These are phyloP conservation scores for Mystacornis crossleyi DNA, from an alignment of 2,113 vertebrate genomes.

Conservation along the genomic window DNA sequence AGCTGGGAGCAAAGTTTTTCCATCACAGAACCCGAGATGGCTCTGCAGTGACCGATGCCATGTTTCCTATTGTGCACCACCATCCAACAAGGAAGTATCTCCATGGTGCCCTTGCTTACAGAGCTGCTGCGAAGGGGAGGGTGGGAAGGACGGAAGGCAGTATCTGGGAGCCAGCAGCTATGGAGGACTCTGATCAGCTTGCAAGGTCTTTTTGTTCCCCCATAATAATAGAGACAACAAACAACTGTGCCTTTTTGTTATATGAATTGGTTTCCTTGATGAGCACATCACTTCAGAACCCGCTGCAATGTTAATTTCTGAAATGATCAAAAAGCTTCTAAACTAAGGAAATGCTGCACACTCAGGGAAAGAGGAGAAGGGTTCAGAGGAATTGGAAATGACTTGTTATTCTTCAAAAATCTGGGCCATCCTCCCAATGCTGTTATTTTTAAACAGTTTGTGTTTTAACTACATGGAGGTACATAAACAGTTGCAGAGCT, in stretches of 20 bases:
- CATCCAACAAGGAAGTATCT: not conserved
- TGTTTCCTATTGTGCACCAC: fast-evolving
- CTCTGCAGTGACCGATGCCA: not conserved
- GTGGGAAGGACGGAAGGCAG: not conserved
- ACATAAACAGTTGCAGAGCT: not conserved
- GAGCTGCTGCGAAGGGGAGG: not conserved
- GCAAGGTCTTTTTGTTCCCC: not conserved
- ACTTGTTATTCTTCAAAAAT: slow-evolving; percentile 39
- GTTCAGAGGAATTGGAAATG: slow-evolving; percentile 54
- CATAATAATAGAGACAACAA: not conserved
- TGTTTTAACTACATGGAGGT: not conserved
- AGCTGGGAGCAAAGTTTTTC: not conserved
- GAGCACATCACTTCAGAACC: slow-evolving; percentile 34
- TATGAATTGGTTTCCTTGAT: slow-evolving; percentile 50
- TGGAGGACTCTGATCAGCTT: not conserved
- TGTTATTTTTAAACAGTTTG: slow-evolving; percentile 30
- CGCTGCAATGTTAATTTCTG: slow-evolving; percentile 8
- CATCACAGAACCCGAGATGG: not conserved
- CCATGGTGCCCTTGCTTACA: not conserved
- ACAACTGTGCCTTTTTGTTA: slow-evolving; percentile 34
- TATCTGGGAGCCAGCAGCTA: not conserved
- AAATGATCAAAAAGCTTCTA: slow-evolving; percentile 68
- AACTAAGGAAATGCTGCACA: slow-evolving; percentile 47
- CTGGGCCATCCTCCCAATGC: slow-evolving; percentile 23
- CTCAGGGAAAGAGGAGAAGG: slow-evolving; percentile 15